Base-by-base conservation (phyloP, 2,113 vertebrate species). In the Porphyrio hochstetteri region DNA sequence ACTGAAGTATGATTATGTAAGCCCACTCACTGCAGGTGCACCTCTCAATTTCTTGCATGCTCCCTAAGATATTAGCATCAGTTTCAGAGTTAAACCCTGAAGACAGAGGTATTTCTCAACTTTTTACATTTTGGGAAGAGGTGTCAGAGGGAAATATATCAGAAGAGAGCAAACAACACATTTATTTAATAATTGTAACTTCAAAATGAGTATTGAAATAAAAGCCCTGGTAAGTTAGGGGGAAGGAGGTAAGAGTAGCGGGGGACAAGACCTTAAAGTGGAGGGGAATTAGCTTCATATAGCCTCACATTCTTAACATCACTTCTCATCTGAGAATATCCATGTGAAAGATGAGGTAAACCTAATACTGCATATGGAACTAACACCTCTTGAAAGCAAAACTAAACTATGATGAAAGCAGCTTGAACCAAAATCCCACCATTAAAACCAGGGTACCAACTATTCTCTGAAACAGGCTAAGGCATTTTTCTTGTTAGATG, bases 361-460 rank as follows among this genome's bases (percentile, higher is more conserved):
- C 27, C 13, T 15, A 7, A 61, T 1, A 52, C 0, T 0, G 0
- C 38, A 69, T 9, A 16, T 0, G 0, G 31, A 80, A 77, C 50
- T 48, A 61, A 46, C 7, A 69, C 35, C 28, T 75, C 56, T 23
- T 52, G 46, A 75, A 75, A 71, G 48, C 21, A 86, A 88, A 88
- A 56, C 7, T 5, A 21, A 67, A 11, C 31, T 28, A 36, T 4
- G 19, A 68, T 16, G 17, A 88, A 80, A 74, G 36, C 69, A 72
- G 12, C 35, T 48, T 72, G 40, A 91, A 74, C 7, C 5, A n/a
- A 77, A 86, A 72, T 31, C 24, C 2, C 48, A 53, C 21, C 6
- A 21, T 19, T 48, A 92, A 86, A 65, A 70, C 2, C 40, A 92
- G 40, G 88, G 74, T 24, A 6, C 7, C 16, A 65, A 9, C 12